Base-by-base conservation (phyloP, 1,140 invertebrate species). In the Lutraria rhynchaena region DNA sequence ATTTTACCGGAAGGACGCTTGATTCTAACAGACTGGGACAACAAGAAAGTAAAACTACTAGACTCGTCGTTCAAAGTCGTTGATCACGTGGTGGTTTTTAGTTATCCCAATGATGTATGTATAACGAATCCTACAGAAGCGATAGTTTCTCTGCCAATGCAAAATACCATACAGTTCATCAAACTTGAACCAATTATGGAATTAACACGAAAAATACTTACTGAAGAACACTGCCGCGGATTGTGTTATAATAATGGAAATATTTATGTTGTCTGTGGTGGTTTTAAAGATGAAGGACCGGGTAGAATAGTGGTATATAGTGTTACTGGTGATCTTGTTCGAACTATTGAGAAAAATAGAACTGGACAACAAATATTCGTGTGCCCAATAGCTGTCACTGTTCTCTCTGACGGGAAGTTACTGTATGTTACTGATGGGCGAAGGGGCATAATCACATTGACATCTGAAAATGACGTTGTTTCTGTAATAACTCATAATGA, bases 191-290 rank as follows among this genome's bases (percentile, higher is more conserved):
- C 35, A 1, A 58, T 60, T 41, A 41, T 80, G 37, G 4, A n/a
- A 2, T 65, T 80, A 3, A 57, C 29, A 33, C 49, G 53, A 22
- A 58, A 19, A 27, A 69, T 80, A 13, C 22, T 60, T 15, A 80
- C 76, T 29, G 63, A 51, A 0, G 76, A 80, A 44, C 63, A 37
- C n/a, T 80, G 76, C 49, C 46, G 76, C 3, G 76, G 76, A 55
- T 31, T 80, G 31, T 37, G 44, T n/a, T 80, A 49, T 33, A 33
- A 80, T 49, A 37, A 46, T n/a, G 63, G 51, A 19, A 27, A 58
- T 3, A 49, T 80, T 17, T 80, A 37, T 80, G 76, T 80, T 22
- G 63, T 70, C 24, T 80, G 76, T 33, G 76, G 76, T n/a, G 76
- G 76, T 1, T 80, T 80, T 37, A 80, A 60, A 41, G 37, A 44